These are phyloP conservation scores for Aelia acuminata DNA, from an alignment of 2,888 invertebrate genomes.

Conservation along the genomic window DNA sequence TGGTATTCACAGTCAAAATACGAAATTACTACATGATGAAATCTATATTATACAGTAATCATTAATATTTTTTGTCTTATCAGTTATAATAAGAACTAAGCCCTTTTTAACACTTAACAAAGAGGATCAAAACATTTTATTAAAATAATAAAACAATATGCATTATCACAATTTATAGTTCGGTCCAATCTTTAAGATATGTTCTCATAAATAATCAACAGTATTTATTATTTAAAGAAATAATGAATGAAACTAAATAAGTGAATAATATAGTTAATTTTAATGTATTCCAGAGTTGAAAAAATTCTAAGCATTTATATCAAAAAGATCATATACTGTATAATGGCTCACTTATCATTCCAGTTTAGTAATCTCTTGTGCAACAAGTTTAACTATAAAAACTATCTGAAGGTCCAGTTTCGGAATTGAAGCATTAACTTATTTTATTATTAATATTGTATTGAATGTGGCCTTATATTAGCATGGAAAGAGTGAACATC, in stretches of 20 bases:
- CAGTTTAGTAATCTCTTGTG: not conserved
- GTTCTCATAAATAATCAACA: constrained; percentile 32
- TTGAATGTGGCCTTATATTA: not conserved
- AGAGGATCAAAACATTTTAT: not conserved
- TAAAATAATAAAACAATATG: constrained; percentile 30
- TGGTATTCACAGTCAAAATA: constrained; percentile 16
- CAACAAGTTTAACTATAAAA: not conserved
- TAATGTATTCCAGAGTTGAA: not conserved
- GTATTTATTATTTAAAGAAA: not conserved
- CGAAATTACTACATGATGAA: constrained; percentile 7
- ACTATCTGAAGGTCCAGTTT: not conserved
- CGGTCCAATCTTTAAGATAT: constrained; percentile 48
- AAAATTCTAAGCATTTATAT: not conserved
- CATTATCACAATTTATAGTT: constrained; percentile 31
- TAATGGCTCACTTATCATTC: not conserved
- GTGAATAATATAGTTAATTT: not conserved
- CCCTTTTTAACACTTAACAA: constrained; percentile 29
- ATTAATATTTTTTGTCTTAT: not conserved
- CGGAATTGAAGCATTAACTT: not conserved
- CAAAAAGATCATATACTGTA: not conserved
- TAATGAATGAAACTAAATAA: not conserved
- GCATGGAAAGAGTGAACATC: not conserved
- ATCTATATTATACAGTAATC: not conserved
- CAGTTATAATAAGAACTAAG: not conserved
- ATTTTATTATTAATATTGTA: not conserved